These are phyloP conservation scores for Eledone cirrhosa DNA, from an alignment of 2,888 invertebrate genomes.

Conservation along the genomic window DNA sequence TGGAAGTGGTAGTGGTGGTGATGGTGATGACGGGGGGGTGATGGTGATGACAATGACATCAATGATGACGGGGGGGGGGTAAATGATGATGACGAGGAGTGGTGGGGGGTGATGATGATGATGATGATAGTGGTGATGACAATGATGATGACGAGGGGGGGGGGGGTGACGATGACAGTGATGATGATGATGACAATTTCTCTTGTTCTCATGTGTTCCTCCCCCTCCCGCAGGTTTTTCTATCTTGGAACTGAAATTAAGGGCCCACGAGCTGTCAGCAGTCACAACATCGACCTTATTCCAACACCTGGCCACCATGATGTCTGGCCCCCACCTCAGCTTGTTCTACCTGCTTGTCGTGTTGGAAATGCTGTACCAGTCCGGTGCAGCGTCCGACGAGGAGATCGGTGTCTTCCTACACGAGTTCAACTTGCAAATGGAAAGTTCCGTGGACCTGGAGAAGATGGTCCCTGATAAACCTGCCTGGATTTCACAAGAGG, in stretches of 20 bases:
- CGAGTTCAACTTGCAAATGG: slow-evolving; percentile 57
- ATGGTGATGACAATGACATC: too few species aligned
- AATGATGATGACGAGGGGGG: too few species aligned
- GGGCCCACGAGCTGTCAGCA: slow-evolving; percentile 61
- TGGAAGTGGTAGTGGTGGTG: too few species aligned
- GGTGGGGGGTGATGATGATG: too few species aligned
- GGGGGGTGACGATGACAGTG: too few species aligned
- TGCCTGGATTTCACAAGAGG: slow-evolving; percentile 57
- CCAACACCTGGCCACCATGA: slow-evolving; percentile 57
- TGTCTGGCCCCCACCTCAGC: slow-evolving; percentile 61
- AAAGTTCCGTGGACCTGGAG: slow-evolving; percentile 35
- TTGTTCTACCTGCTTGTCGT: slow-evolving; percentile 59
- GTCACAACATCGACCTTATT: slow-evolving; percentile 56
- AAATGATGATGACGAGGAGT: too few species aligned
- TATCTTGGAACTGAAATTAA: neutral
- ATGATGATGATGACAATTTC: too few species aligned
- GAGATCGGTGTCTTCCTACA: slow-evolving; percentile 63
- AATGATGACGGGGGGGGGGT: too few species aligned
- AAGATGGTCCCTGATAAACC: slow-evolving; percentile 45
- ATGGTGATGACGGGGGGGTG: too few species aligned
- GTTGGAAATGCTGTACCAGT: slow-evolving; percentile 57
- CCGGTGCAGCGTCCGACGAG: slow-evolving; percentile 54
- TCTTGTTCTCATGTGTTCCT: too few species aligned
- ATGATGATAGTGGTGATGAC: too few species aligned
- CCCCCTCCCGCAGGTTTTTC: too few species aligned